These are phyloP conservation scores for Dromaius novaehollandiae DNA, from an alignment of 2,113 vertebrate genomes.

Conservation along the genomic window DNA sequence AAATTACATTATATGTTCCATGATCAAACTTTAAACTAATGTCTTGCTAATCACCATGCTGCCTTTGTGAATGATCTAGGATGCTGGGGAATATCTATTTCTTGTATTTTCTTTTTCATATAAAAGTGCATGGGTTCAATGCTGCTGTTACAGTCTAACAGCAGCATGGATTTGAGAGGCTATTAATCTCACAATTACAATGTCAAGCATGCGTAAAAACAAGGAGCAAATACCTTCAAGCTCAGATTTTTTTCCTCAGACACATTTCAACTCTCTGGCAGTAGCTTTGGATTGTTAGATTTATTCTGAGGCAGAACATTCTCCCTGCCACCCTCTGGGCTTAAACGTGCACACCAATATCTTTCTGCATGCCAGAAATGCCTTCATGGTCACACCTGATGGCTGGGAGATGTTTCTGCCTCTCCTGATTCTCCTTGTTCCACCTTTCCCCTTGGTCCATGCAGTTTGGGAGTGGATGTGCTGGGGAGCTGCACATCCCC, in stretches of 20 bases:
- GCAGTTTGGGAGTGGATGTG: background rate
- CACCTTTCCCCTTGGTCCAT: background rate
- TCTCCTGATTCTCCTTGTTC: background rate
- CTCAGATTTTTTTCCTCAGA: background rate
- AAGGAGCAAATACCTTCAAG: background rate
- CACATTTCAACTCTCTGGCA: background rate
- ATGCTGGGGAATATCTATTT: background rate
- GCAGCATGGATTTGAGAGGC: background rate
- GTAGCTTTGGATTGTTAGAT: background rate
- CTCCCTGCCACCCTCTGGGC: background rate
- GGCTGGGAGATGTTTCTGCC: background rate
- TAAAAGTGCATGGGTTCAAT: background rate
- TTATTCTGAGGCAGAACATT: background rate
- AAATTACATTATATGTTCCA: background rate
- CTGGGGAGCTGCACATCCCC: background rate
- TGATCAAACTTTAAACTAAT: background rate
- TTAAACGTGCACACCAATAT: accelerated
- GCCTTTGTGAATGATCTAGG: background rate
- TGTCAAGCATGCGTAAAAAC: background rate
- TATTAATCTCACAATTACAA: background rate
- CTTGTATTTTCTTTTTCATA: background rate
- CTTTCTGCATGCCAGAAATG: background rate
- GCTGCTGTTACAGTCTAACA: background rate
- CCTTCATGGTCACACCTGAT: background rate
- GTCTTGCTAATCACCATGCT: background rate